Evolutionary conservation across 2,888 invertebrate genomes (phyloP), one percentile per base, ranked within the genome.

Genomic region (Campopleginae sp.): DNA sequence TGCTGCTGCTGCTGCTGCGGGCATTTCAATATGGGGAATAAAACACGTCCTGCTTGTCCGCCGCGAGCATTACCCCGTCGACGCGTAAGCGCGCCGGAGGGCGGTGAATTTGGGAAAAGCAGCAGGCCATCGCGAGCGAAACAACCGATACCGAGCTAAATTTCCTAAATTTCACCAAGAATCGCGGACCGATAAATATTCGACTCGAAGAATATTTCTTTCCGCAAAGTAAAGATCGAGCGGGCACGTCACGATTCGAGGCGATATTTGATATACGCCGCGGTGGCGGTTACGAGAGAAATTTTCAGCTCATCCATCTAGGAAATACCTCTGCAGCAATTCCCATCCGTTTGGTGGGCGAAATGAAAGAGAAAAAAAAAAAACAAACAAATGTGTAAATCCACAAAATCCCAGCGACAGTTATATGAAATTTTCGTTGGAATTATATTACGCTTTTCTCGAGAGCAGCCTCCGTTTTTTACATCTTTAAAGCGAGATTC

Each of bases 1-100:
- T n/a, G n/a, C n/a, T n/a, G n/a, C n/a, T n/a, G n/a, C n/a, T n/a
- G n/a, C n/a, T n/a, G n/a, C n/a, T n/a, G n/a, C n/a, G n/a, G n/a
- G n/a, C 92, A 92, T 93, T 93, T 92, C 92, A 93, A 93, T 93
- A 10, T 10, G 4, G 92, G 91, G 93, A 93, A 93, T 93, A 93
- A 93, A 93, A 93, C 91, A 91, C 90, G 89, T 58, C 89, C 86
- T 46, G 82, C 74, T 70, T 27, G 88, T 54, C 42, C 74, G 44
- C 68, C 77, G 80, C 86, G 80, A 86, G 82, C 79, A 81, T 82
- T 77, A 80, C 65, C 61, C 75, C 68, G n/a, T n/a, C n/a, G 46
- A 63, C 33, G 19, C 14, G n/a, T n/a, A 17, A 77, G 65, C 80
- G 79, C 33, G 66, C 70, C 17, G 51, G 72, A 71, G 61, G 48